These are phyloP conservation scores for Drosophila melanica DNA, from an alignment of 1,140 invertebrate genomes.

Conservation along the genomic window DNA sequence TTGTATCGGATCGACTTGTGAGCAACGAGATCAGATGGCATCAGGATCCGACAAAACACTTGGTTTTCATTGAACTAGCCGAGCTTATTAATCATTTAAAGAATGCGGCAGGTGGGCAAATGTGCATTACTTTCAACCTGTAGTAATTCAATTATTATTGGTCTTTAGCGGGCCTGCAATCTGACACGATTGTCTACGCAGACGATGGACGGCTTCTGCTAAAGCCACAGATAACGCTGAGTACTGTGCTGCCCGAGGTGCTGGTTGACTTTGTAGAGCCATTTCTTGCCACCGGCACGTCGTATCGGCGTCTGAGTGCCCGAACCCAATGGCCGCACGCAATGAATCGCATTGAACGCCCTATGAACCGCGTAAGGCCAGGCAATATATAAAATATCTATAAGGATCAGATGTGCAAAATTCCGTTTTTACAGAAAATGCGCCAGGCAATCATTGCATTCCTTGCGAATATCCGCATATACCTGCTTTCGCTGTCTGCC, in stretches of 20 bases:
- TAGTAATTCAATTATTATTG: not conserved
- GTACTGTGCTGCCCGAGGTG: slow-evolving; percentile 52
- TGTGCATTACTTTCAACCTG: too few relatives aligned
- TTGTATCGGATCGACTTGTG: slow-evolving; percentile 40
- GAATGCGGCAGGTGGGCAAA: slow-evolving; percentile 31
- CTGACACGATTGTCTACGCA: slow-evolving; percentile 78
- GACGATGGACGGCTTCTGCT: slow-evolving; percentile 33
- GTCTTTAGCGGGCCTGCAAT: slow-evolving; percentile 84
- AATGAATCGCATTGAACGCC: slow-evolving; percentile 32
- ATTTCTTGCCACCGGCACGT: slow-evolving; percentile 68
- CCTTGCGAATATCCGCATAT: slow-evolving; percentile 43
- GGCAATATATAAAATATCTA: not conserved
- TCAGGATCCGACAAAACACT: slow-evolving; percentile 3
- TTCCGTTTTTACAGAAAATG: slow-evolving; percentile 43
- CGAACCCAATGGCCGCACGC: slow-evolving; percentile 28
- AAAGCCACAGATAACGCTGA: slow-evolving; percentile 46
- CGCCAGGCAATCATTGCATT: slow-evolving; percentile 43
- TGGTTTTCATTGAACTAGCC: slow-evolving; percentile 24
- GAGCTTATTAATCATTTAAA: slow-evolving; percentile 44
- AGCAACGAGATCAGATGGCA: slow-evolving; percentile 43
- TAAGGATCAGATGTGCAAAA: not conserved
- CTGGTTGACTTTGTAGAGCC: slow-evolving; percentile 50
- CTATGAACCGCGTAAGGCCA: slow-evolving; percentile 50
- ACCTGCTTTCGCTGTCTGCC: slow-evolving; percentile 26
- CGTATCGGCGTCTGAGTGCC: slow-evolving; percentile 53